Conservation (phyloP, 2,113 vertebrate species). For the Upupa epops region DNA sequence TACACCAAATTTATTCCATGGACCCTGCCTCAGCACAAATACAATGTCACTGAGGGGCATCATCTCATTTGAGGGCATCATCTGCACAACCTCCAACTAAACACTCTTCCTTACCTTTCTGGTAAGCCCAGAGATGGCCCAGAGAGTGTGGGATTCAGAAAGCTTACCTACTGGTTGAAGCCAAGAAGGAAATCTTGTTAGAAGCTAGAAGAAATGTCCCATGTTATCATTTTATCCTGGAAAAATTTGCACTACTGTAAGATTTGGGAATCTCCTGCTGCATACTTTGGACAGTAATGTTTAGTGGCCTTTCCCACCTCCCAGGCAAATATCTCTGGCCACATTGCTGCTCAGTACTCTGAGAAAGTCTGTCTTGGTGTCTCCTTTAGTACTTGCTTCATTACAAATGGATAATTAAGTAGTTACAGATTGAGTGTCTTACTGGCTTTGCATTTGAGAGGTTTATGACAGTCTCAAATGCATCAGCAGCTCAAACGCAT, state of each 20-base stretch:
- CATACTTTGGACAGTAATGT: background rate
- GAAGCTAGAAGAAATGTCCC: background rate
- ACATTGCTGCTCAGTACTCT: background rate
- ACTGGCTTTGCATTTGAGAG: background rate
- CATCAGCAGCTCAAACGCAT: background rate
- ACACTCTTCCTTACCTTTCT: background rate
- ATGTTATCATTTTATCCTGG: background rate
- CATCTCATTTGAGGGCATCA: too few relatives aligned
- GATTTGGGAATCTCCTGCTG: background rate
- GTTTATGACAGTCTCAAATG: background rate
- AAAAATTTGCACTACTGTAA: background rate
- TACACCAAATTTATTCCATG: background rate
- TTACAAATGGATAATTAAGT: background rate
- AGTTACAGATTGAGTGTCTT: background rate
- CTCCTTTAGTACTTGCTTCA: background rate
- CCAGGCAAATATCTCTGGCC: background rate
- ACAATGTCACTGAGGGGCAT: background rate
- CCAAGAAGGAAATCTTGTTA: background rate
- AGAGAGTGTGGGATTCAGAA: background rate
- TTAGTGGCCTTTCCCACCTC: background rate
- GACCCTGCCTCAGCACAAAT: background rate
- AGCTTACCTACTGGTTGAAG: background rate
- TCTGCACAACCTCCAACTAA: background rate
- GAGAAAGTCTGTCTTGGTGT: background rate
- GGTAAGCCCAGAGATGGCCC: accelerated